These are phyloP conservation scores for Notamacropus eugenii DNA, from an alignment of 2,797 vertebrate genomes.

Conservation along the genomic window DNA sequence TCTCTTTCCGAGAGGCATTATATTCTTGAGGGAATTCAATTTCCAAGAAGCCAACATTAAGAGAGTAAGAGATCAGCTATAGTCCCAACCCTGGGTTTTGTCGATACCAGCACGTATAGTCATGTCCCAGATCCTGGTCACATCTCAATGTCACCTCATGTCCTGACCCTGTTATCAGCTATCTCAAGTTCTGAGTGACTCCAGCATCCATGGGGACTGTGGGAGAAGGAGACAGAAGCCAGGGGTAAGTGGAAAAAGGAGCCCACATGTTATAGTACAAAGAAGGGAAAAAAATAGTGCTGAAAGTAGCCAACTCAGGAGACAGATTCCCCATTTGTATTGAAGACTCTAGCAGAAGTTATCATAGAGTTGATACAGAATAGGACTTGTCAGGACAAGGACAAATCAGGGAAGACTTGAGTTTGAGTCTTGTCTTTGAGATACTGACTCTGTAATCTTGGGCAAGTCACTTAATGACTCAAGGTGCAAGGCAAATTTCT, in stretches of 20 bases:
- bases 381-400: background rate
- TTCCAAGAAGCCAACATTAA: accelerated
- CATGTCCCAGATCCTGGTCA: background rate
- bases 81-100: conserved; percentile 57
- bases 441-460: background rate
- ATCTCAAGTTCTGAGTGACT: conserved; percentile 41
- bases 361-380: background rate
- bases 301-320: background rate
- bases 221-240: background rate
- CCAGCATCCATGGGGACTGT: conserved; percentile 20
- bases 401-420: too few relatives aligned
- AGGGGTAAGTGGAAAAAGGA: background rate
- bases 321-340: background rate
- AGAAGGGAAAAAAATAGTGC: accelerated
- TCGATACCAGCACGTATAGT: conserved; percentile 59
- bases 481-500: background rate
- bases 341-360: background rate
- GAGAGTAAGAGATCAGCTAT: conserved; percentile 31
- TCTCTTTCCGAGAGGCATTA: background rate
- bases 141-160: conserved; percentile 31
- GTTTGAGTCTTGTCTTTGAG: background rate
- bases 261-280: background rate
- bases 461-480: background rate
- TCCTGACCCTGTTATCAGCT: background rate
- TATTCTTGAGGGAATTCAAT: conserved; percentile 29